A percentile compares a stretch with the other conserved stretches of the same genome.
Evolutionary conservation across 2,888 invertebrate genomes (phyloP).

Genomic region (Amblyjoppa proteus): DNA sequence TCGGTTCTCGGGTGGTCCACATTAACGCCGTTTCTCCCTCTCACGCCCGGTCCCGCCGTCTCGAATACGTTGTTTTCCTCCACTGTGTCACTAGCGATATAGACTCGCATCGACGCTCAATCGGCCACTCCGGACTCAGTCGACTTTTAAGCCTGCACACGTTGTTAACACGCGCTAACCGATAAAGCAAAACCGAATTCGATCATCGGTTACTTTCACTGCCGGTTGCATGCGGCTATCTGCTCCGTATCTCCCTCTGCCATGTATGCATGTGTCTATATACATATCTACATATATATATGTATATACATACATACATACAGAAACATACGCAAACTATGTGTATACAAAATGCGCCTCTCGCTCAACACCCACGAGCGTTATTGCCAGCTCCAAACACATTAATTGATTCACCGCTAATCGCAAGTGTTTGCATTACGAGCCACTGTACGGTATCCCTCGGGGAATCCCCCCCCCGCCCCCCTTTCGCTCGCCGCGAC

Average conservation of each 20-base stretch:
- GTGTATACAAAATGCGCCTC: background rate
- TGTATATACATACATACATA: too few relatives aligned
- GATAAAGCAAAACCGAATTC: slow-evolving; percentile 56
- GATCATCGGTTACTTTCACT: slow-evolving; percentile 58
- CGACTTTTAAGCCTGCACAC: slow-evolving; percentile 10
- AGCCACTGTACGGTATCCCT: background rate
- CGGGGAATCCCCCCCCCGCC: background rate
- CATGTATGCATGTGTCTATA: background rate
- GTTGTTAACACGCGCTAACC: slow-evolving; percentile 22
- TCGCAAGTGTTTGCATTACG: background rate
- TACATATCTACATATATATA: background rate
- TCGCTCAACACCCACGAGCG: slow-evolving; percentile 7
- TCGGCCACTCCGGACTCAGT: slow-evolving; percentile 17
- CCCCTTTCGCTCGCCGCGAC: background rate
- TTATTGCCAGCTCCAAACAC: slow-evolving; percentile 4
- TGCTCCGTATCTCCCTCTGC: slow-evolving; percentile 1
- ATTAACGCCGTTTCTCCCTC: background rate
- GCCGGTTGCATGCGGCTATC: slow-evolving; percentile 22
- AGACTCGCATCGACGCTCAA: slow-evolving; percentile 10
- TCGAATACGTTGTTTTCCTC: background rate
- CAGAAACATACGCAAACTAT: too few relatives aligned
- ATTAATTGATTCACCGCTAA: slow-evolving; percentile 28
- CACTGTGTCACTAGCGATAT: slow-evolving; percentile 9
- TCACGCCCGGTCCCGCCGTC: background rate
- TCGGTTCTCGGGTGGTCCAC: background rate